Percentiles rank a stretch among this genome's conserved stretches.
phyloP scores from a whole-genome alignment of 2,888 invertebrate species.

The Lepidochitona cinerea region DNA sequence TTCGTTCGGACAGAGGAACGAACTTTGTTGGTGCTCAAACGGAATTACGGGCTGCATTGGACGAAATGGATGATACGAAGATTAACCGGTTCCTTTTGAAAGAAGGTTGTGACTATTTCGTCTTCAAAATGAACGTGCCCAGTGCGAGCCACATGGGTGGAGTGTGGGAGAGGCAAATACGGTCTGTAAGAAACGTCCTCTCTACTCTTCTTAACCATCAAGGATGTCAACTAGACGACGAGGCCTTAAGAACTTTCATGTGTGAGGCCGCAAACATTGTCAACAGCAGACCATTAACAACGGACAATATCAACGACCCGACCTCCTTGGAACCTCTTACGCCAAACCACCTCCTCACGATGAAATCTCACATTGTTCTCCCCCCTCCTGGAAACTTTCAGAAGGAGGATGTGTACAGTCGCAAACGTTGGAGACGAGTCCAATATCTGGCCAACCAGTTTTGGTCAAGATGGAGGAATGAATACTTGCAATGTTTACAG shows the following conservation, averaged over 20 bases:
- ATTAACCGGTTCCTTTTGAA: conserved; percentile 16
- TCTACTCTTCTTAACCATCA: conserved; percentile 17
- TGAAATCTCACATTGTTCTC: conserved; percentile 23
- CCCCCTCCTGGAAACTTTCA: conserved; percentile 35
- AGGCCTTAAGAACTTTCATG: conserved; percentile 31
- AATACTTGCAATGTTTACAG: conserved; percentile 15
- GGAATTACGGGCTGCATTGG: conserved; percentile 21
- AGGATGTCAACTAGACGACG: conserved; percentile 20
- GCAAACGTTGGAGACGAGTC: too few species aligned
- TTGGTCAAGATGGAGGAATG: conserved; percentile 15
- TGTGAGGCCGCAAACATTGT: conserved; percentile 30
- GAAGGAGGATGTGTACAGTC: conserved; percentile 21
- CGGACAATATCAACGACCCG: conserved; percentile 19
- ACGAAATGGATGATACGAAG: conserved; percentile 16
- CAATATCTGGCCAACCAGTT: too few species aligned
- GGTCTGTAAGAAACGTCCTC: conserved; percentile 34
- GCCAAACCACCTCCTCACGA: conserved; percentile 18
- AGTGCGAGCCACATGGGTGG: conserved; percentile 44
- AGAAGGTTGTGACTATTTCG: conserved; percentile 21
- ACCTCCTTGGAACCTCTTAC: conserved; percentile 2
- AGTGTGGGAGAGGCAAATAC: conserved; percentile 46
- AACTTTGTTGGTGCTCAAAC: conserved; percentile 34
- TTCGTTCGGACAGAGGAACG: conserved; percentile 32
- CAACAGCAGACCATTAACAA: conserved; percentile 31
- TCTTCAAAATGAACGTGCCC: conserved; percentile 40